Percentiles rank a stretch among this genome's conserved stretches.
Evolutionary conservation across 2,113 vertebrate species (phyloP).

Genomic region (Glaucomys volans): DNA sequence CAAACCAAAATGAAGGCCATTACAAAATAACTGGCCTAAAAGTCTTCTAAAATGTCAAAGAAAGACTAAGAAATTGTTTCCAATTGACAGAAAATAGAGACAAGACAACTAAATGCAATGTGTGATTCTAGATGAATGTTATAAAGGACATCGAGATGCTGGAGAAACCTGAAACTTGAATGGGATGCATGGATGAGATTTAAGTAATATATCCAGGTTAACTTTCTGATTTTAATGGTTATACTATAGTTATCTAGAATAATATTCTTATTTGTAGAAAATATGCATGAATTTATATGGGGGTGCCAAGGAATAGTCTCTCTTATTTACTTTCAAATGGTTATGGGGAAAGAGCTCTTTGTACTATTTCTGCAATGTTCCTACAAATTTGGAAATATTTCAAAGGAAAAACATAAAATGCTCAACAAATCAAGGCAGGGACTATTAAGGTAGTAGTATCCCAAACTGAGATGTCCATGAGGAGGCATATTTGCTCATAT

Average conservation of each 20-base stretch:
- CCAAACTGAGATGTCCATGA: background rate
- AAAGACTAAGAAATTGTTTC: conserved; percentile 1
- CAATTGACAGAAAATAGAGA: background rate
- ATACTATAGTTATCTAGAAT: background rate
- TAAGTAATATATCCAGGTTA: background rate
- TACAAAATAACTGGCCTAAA: conserved; percentile 1
- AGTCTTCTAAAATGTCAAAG: background rate
- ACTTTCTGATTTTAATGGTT: background rate
- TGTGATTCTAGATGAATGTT: background rate
- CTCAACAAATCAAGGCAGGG: conserved; percentile 12
- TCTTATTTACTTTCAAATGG: conserved; percentile 32
- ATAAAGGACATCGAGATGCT: background rate
- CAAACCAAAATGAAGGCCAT: background rate
- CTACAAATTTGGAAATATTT: conserved; percentile 37
- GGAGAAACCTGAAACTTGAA: background rate
- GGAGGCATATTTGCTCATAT: background rate
- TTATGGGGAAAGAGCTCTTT: background rate
- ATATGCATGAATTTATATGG: background rate
- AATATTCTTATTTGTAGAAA: background rate
- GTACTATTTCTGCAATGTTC: background rate
- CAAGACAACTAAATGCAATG: background rate
- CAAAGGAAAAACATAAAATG: conserved; percentile 37
- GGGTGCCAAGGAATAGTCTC: background rate
- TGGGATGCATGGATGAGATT: background rate
- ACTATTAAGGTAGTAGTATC: background rate